A percentile compares a stretch with the other conserved stretches of the same genome.
phyloP scores from a whole-genome alignment of 2,113 vertebrate species.

The Varanus komodoensis region DNA sequence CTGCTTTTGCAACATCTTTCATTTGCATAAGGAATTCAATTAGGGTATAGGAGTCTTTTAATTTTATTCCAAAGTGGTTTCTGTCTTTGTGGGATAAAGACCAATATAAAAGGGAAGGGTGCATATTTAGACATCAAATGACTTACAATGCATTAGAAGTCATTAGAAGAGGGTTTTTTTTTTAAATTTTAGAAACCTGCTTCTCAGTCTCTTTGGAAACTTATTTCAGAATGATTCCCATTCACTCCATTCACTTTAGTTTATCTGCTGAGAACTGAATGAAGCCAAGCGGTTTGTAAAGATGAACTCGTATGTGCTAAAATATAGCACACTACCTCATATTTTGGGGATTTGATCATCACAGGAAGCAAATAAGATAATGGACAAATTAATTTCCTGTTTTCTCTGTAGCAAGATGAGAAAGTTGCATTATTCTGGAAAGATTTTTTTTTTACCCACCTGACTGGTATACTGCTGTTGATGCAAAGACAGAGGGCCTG shows the following conservation, averaged over 20 bases:
- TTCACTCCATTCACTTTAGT: not conserved
- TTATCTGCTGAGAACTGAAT: not conserved
- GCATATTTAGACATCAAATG: not conserved
- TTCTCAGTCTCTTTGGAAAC: not conserved
- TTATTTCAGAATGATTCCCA: not conserved
- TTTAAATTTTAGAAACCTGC: not conserved
- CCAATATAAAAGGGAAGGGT: not conserved
- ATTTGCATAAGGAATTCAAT: too few relatives aligned
- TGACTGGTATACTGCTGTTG: constrained; percentile 8
- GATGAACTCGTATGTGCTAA: not conserved
- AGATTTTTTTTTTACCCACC: constrained; percentile 6
- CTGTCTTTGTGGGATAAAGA: not conserved
- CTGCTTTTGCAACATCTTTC: too few relatives aligned
- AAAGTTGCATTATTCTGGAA: not conserved
- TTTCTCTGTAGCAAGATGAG: not conserved
- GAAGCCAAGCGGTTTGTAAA: not conserved
- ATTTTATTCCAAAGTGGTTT: not conserved
- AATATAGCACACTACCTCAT: not conserved
- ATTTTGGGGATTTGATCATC: not conserved
- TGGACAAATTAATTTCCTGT: constrained; percentile 31
- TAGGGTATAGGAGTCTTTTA: not conserved
- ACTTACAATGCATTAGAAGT: not conserved
- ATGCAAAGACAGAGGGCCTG: not conserved
- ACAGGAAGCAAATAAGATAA: constrained; percentile 3
- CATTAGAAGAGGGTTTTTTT: too few relatives aligned